Conservation (phyloP, 2,797 vertebrate species). For the Eupleurogrammus muticus region DNA sequence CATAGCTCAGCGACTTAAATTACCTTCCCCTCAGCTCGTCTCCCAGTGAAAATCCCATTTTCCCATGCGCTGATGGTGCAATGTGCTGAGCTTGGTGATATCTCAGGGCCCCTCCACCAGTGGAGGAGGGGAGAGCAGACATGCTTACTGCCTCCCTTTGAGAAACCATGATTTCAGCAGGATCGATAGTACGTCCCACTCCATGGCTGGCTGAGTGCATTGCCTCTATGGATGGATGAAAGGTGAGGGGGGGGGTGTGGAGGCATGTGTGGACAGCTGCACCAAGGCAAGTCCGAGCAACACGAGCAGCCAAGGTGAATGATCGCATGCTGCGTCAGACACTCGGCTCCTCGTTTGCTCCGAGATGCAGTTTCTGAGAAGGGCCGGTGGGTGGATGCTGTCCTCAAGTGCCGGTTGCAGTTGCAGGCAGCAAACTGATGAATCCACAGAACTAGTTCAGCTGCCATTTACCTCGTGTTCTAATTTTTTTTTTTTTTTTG, state of each 20-base stretch:
- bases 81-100: constrained; percentile 87
- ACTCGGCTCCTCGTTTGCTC: constrained; percentile 57
- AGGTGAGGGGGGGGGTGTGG: constrained; percentile 28
- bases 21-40: constrained; percentile 85
- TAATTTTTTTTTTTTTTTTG: constrained; percentile 15
- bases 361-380: constrained; percentile 71
- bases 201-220: constrained; percentile 73
- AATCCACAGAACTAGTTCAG: constrained; percentile 53
- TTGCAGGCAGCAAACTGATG: constrained; percentile 58
- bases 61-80: constrained; percentile 81
- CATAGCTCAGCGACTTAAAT: constrained; percentile 81
- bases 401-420: constrained; percentile 60
- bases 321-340: constrained; percentile 84
- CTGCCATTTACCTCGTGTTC: constrained; percentile 49
- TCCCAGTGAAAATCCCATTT: constrained; percentile 84
- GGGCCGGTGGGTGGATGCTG: constrained; percentile 72
- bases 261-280: constrained; percentile 73
- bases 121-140: constrained; percentile 76
- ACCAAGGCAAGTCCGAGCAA: constrained; percentile 74
- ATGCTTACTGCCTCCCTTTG: constrained; percentile 85
- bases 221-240: constrained; percentile 60
- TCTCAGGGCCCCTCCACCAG: constrained; percentile 72
- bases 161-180: constrained; percentile 84
- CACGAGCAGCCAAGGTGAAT: constrained; percentile 80
- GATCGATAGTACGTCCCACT: constrained; percentile 84